Evolutionary conservation across 2,797 vertebrate species (phyloP), one percentile per base, ranked within the genome.

Genomic region (Siniperca scherzeri): DNA sequence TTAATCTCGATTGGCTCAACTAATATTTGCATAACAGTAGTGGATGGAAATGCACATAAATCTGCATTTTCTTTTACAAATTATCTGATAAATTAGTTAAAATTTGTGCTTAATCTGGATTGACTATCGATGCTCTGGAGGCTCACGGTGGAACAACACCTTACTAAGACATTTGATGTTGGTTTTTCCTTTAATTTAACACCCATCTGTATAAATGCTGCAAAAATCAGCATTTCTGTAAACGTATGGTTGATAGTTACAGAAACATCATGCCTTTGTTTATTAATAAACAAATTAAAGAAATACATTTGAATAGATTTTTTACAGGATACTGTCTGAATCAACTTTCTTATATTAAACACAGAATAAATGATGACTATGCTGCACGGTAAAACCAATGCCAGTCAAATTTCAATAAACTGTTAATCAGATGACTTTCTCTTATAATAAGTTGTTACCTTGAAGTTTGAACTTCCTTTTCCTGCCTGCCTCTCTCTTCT

Each of bases 401-500:
- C 14, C 36, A 21, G 25, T 13, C 40, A 7, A 30, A 3, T 70
- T 30, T 42, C 3, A 38, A n/a, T 40, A 53, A 38, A 53, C 21
- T 14, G 11, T n/a, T 52, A 9, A 10, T 40, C 50, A 50, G 42
- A 61, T n/a, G 25, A n/a, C 11, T 42, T n/a, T 30, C 7, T 70
- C 17, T n/a, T n/a, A 11, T 55, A 13, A 16, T 21, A 50, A 40
- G 57, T 21, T 0, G 3, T 56, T n/a, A 70, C 38, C 73, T 57
- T 61, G 16, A 61, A 53, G 27, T 33, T 33, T 44, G 67, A 65
- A 68, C 74, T 74, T 79, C 62, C 69, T 59, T 6, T 67, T n/a
- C 17, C 7, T 6, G 17, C 30, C 0, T 0, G 17, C 30, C 0
- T 0, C 9, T 17, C 21, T 46, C 7, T 1, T 56, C 27, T 52